Percentiles rank a stretch among this genome's conserved stretches.
phyloP scores from a whole-genome alignment of 2,113 vertebrate genomes.

The Centropus unirufus region DNA sequence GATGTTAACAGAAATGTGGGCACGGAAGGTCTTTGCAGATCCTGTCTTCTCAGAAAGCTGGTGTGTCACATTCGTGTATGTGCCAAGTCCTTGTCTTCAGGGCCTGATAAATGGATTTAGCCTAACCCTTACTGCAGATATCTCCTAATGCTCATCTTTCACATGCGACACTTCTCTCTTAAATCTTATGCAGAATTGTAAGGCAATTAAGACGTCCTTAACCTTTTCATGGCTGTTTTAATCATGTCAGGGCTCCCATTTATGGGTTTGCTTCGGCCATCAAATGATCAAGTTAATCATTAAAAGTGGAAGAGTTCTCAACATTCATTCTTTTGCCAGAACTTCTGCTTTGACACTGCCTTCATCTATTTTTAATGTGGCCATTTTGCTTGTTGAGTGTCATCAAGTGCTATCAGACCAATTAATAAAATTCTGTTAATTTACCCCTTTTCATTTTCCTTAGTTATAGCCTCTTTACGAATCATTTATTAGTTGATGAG shows the following conservation, averaged over 20 bases:
- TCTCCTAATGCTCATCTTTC: neutral
- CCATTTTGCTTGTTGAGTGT: neutral
- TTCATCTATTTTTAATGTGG: neutral
- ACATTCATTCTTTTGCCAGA: neutral
- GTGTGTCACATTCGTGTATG: neutral
- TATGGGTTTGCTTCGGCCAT: neutral
- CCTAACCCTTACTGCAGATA: neutral
- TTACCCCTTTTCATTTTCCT: neutral
- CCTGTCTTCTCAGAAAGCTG: neutral
- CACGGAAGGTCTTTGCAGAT: neutral
- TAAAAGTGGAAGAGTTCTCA: neutral
- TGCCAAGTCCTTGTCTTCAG: neutral
- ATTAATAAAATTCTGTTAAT: neutral
- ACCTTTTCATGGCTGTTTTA: neutral
- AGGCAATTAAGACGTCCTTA: slow-evolving; percentile 10
- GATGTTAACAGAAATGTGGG: neutral
- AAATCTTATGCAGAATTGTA: neutral
- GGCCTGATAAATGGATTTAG: neutral
- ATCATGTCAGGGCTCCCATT: neutral
- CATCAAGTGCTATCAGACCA: neutral
- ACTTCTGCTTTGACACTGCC: neutral
- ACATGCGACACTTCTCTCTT: neutral
- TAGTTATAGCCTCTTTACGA: neutral
- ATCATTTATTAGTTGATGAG: neutral
- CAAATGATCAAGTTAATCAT: neutral